Evolutionary conservation across 30 jellyfish, hydroid and myxozoan genomes (phyloP), one percentile per base, ranked within the genome.

Genomic region (Morbakka virulenta): DNA sequence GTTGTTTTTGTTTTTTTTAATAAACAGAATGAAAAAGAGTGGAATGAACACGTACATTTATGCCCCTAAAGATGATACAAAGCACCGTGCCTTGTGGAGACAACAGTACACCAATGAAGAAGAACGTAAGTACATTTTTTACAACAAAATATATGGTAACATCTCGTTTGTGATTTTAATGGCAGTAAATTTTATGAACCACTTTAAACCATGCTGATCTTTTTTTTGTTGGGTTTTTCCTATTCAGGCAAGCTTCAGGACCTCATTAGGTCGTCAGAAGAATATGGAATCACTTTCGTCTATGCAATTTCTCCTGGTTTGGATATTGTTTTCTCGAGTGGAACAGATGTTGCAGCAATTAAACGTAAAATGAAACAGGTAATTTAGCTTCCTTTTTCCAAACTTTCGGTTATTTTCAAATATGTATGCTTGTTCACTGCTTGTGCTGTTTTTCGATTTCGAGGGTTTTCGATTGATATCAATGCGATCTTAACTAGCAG

Each of bases 251-350:
- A 90, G 67, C 83, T 92, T 41, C 83, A 87, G 50, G 64, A 68
- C 12, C 82, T 92, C 28, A 87, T 92, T 32, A 35, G 69, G 13
- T 84, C 94, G 66, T 88, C 97, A 1, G 81, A 79, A 13, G 61
- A 69, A 20, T 77, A 81, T 50, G 96, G 86, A 35, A 83, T 92
- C 22, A 72, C 87, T 0, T 92, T 92, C 80, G 97, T 92, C 1
- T 92, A 92, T 80, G 97, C 99, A 2, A 86, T 92, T 32, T 92
- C 99, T 11, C 99, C 99, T 81, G 99, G 99, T 0, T 66, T 92
- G 63, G 99, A 92, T 69, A 86, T 92, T 32, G 87, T 85, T 24
- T 92, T 85, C 83, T 80, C 99, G 0, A 65, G 88, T 72, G 89
- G 91, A 30, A 94, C 95, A 3, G 98, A 90, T 79, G 88, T 77